Percentiles rank a stretch among this genome's conserved stretches.
Evolutionary conservation across 2,888 invertebrate genomes (phyloP).

Genomic region (Cryptocheilus praepositus): DNA sequence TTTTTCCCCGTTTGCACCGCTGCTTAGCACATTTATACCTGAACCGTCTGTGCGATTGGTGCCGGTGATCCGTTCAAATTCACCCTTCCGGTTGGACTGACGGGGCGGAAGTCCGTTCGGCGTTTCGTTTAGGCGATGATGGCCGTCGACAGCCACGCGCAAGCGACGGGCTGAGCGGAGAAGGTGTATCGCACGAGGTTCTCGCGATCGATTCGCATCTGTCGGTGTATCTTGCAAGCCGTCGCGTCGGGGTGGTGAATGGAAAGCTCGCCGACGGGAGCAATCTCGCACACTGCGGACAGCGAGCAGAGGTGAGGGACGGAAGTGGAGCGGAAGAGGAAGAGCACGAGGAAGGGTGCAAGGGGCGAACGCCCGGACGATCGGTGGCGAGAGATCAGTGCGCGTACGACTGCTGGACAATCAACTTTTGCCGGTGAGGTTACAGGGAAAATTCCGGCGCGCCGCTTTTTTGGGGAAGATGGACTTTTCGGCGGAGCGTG

Average conservation of each 20-base stretch:
- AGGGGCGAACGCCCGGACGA: neutral
- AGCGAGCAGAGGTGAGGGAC: neutral
- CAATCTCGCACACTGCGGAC: neutral
- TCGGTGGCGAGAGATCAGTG: neutral
- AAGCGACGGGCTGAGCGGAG: neutral
- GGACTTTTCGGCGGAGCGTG: neutral
- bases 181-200: neutral
- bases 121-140: neutral
- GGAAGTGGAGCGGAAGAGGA: neutral
- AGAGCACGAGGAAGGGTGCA: neutral
- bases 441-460: neutral
- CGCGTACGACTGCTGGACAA: neutral
- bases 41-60: too few species aligned
- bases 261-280: neutral
- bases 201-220: slow-evolving; percentile 1
- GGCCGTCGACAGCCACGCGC: neutral
- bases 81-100: neutral
- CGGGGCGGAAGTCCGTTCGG: neutral
- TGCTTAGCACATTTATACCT: too few species aligned
- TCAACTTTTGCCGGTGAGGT: neutral
- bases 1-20: too few species aligned
- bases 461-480: too few species aligned
- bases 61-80: too few species aligned
- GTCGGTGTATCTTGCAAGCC: neutral
- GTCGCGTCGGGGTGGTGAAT: neutral